Base-by-base conservation (phyloP, 2,888 invertebrate species). In the Selenia dentaria region DNA sequence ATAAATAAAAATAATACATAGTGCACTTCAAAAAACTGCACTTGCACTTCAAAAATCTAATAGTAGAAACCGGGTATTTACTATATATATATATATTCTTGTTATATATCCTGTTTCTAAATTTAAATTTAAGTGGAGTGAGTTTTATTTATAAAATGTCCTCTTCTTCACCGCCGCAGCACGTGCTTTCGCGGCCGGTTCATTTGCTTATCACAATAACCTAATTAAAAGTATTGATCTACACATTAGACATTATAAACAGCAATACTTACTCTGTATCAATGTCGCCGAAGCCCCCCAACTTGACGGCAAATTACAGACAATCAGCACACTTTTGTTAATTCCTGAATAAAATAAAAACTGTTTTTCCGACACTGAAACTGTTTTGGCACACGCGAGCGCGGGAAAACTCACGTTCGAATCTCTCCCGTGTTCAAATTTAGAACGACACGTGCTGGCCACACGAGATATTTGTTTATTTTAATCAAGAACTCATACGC, bases 371-470 rank as follows among this genome's bases (percentile, higher is more conserved):
- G 46, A 45, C 64, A 62, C 68, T 62, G 41, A 49, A 51, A 46
- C 44, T 22, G 33, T 54, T 51, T 59, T 54, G 54, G 54, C 58
- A 54, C 59, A 32, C 45, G 62, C 53, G 62, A 57, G 52, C 67
- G 70, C 67, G 69, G 64, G 67, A 70, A 73, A 70, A 72, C 64
- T 62, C 55, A 43, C 51, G 51, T 54, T 52, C 66, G 64, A 63
- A 60, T 59, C 55, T 62, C 62, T 54, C 4, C 64, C 54, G 52
- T 41, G 59, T 76, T 79, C 79, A 83, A 81, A 79, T 71, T 72
- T 78, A 67, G 77, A 79, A 76, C 74, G 51, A 58, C 69, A 66
- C 72, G 63, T 72, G 66, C 59, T 41, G 33, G 35, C 55, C 47
- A 57, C 59, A 50, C 59, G 53, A 51, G 57, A 43, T 29, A 39